phyloP scores from a whole-genome alignment of 2,113 vertebrate genomes.

The Haplotaxodon microlepis region DNA sequence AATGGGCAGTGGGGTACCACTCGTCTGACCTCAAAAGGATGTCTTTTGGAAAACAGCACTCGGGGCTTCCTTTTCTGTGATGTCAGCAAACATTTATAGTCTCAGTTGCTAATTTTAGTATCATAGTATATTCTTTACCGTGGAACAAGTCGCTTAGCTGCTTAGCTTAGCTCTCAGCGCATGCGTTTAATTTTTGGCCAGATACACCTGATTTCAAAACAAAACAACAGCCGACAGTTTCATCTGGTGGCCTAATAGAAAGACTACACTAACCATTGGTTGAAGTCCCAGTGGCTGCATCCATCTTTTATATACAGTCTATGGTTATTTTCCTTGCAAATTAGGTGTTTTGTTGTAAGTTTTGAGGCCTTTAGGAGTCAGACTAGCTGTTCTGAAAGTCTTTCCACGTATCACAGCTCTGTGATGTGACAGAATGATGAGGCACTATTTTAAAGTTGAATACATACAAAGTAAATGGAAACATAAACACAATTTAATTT shows the following conservation, averaged over 20 bases:
- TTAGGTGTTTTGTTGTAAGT: background rate
- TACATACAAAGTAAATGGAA: background rate
- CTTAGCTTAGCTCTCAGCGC: background rate
- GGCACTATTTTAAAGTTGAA: background rate
- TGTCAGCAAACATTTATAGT: background rate
- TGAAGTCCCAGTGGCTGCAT: background rate
- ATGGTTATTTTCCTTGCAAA: background rate
- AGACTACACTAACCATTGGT: background rate
- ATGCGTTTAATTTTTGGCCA: background rate
- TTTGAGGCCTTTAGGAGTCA: background rate
- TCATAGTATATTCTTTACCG: background rate
- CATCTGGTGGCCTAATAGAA: background rate
- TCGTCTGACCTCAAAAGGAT: background rate
- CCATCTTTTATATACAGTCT: background rate
- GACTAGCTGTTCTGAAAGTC: background rate
- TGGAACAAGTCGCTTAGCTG: background rate
- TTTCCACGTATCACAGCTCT: background rate
- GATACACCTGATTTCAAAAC: background rate
- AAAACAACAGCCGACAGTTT: background rate
- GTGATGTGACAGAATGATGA: background rate
- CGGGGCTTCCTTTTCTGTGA: background rate
- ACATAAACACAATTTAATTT: background rate
- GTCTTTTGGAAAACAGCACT: background rate
- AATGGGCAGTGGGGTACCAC: background rate
- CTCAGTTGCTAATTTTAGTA: background rate